Base-by-base conservation (phyloP, 2,888 invertebrate species). In the Sarcophaga subvicina region DNA sequence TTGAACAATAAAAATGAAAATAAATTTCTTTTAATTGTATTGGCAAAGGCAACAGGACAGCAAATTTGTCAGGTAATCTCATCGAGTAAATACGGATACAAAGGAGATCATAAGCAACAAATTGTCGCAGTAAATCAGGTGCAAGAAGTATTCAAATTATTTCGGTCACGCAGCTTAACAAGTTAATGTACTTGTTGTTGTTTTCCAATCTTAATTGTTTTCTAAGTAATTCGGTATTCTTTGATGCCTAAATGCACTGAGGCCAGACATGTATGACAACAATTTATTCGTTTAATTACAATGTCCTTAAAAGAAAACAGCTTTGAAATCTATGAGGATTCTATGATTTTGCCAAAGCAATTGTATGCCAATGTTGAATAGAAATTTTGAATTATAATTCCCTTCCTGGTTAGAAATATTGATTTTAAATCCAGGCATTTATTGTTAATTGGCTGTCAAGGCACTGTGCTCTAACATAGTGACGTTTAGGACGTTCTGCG, bases 91-190 rank as follows among this genome's bases (percentile, higher is more conserved):
- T 37, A 37, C 37, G 10, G 2, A 37, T 37, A 37, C 10, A 37
- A 37, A 37, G 37, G 37, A 37, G 37, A 37, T 37, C 8, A 17
- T 54, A n/a, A 71, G 27, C 54, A 25, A 11, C 25, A 54, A 71
- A 71, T 71, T 71, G 27, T 20, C 10, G 10, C 10, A 14, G 70
- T 71, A 71, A 71, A 59, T 70, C 27, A 54, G 70, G n/a, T 59
- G 54, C 17, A 69, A 12, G 54, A 12, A 69, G 22, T 22, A 69
- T 69, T 69, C 22, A 69, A 59, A 71, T 71, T n/a, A 27, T 54
- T 54, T 54, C 11, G n/a, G 27, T 10, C 8, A 37, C 2, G 10
- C 37, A 37, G 8, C 37, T 1, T 6, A 8, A 54, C 25, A 70
- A 22, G 54, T 17, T 59, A 0, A 14, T 22, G 22, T 22, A 22